Evolutionary conservation across 2,113 vertebrate genomes (phyloP).

Genomic region (Raja brachyura): DNA sequence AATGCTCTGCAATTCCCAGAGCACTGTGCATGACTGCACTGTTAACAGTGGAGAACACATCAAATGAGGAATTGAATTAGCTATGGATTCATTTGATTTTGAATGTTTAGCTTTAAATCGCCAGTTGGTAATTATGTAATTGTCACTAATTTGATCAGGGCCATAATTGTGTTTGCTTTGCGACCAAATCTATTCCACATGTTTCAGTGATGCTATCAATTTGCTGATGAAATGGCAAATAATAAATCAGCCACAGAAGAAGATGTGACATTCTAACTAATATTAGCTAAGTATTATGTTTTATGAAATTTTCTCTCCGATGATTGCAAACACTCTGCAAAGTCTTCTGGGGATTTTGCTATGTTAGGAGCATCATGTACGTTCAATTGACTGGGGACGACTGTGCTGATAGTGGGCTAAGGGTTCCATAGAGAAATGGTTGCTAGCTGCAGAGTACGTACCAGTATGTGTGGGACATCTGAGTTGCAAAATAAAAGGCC

Average conservation of each 20-base stretch:
- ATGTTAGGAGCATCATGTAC: too few species aligned
- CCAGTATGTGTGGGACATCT: too few species aligned
- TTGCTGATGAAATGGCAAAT: too few species aligned
- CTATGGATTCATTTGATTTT: background rate
- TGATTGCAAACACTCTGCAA: background rate
- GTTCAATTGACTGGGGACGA: background rate
- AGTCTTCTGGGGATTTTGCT: background rate
- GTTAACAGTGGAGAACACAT: background rate
- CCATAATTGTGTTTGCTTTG: slow-evolving; percentile 14
- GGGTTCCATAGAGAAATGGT: too few species aligned
- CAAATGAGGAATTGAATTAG: slow-evolving; percentile 22
- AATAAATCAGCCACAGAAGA: background rate
- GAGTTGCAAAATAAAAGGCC: too few species aligned
- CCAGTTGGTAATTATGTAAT: background rate
- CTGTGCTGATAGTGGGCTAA: too few species aligned
- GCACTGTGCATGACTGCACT: background rate
- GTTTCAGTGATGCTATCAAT: background rate
- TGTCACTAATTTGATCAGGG: background rate
- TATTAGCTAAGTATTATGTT: background rate
- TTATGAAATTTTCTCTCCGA: background rate
- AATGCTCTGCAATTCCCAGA: too few species aligned
- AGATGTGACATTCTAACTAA: background rate
- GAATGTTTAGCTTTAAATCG: slow-evolving; percentile 8
- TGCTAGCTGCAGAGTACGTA: too few species aligned
- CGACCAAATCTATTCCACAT: background rate